Evolutionary conservation across 2,113 vertebrate genomes (phyloP).

Genomic region (Tichodroma muraria): DNA sequence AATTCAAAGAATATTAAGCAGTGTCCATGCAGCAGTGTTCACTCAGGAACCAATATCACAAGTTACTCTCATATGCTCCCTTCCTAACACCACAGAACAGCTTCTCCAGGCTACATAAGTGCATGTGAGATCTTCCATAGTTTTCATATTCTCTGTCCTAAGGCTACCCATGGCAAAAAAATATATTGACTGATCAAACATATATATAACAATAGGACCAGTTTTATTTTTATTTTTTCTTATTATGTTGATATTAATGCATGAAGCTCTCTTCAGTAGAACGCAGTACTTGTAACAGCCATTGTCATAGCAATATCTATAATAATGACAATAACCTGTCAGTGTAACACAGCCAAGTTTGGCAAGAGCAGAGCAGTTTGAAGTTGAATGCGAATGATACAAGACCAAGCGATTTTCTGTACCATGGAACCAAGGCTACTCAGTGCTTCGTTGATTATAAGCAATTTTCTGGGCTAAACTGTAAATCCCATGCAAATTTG

Average conservation of each 20-base stretch:
- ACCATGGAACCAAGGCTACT: background rate
- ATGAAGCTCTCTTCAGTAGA: background rate
- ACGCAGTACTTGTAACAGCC: background rate
- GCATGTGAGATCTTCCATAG: background rate
- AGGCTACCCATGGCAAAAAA: background rate
- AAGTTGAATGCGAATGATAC: background rate
- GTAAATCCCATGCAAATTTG: background rate
- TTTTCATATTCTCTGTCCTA: background rate
- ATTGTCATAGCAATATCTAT: too few species aligned
- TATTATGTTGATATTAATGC: background rate
- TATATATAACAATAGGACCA: background rate
- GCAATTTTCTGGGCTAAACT: background rate
- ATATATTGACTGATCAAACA: background rate
- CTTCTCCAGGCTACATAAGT: background rate
- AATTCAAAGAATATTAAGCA: background rate
- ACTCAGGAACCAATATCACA: background rate
- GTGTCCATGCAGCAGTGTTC: background rate
- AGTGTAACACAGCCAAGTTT: background rate
- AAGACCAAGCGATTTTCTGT: background rate
- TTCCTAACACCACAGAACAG: background rate
- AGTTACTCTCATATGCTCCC: background rate
- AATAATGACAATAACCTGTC: too few species aligned
- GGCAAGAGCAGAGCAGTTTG: background rate
- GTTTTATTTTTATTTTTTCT: background rate
- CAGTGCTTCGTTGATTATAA: background rate